Conservation (phyloP, 2,113 vertebrate genomes). For the Agapornis roseicollis region DNA sequence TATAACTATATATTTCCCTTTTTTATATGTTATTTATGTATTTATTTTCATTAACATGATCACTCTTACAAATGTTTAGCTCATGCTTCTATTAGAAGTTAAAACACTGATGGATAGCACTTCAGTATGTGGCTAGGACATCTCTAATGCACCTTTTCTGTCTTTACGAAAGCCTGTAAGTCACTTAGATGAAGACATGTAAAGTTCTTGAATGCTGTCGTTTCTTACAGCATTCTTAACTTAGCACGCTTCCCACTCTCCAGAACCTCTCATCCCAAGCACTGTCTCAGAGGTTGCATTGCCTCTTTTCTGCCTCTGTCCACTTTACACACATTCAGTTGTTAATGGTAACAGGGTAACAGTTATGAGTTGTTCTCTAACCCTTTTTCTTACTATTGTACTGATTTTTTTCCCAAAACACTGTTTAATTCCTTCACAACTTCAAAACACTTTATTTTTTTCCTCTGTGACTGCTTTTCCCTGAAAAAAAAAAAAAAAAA, state of each 20-base stretch:
- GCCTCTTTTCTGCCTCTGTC: not conserved
- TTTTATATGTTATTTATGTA: not conserved
- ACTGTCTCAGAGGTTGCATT: not conserved
- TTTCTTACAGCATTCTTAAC: not conserved
- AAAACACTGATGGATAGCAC: not conserved
- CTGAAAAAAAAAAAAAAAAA: not conserved
- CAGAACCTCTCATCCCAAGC: not conserved
- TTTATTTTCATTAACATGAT: not conserved
- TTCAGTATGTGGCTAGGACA: not conserved
- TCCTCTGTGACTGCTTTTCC: not conserved
- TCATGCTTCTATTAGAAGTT: not conserved
- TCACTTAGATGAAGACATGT: not conserved
- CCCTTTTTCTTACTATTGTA: not conserved
- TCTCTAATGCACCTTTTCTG: not conserved
- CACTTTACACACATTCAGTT: not conserved
- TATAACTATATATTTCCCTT: not conserved
- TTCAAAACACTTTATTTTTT: not conserved
- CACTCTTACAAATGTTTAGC: not conserved
- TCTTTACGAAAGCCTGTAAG: not conserved
- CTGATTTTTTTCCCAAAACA: not conserved
- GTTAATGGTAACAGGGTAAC: not conserved
- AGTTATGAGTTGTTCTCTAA: not conserved
- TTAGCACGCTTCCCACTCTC: not conserved
- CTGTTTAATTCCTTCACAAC: not conserved
- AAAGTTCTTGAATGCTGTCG: not conserved